Base-by-base conservation (phyloP, 2,797 vertebrate genomes). In the Pterois miles region DNA sequence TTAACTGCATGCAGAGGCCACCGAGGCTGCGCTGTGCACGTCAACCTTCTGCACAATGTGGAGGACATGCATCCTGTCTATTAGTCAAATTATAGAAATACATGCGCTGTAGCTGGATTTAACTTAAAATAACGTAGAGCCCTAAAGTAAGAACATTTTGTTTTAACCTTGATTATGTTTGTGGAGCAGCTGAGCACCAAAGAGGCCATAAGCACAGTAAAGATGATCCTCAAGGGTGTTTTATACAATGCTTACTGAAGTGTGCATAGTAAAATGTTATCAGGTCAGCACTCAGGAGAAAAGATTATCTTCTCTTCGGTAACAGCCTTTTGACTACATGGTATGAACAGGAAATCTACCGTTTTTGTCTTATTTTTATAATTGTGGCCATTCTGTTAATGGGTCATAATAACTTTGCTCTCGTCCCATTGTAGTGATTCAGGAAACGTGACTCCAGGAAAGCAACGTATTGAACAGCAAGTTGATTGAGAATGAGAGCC, bases 1-100 rank as follows among this genome's bases (percentile, higher is more conserved):
- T 89, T 78, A 81, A 82, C 85, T 81, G 87, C 83, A 27, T 13
- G 57, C 83, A 12, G 75, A 57, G 64, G 71, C 80, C 74, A 71
- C 78, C 34, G 4, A 65, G 72, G 31, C 73, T 23, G 34, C 7
- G 7, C 65, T 11, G 66, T 23, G 65, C 74, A 20, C 11, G 38
- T 43, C 77, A 66, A 54, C 64, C 81, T 27, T 36, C 70, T 4
- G 40, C 33, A 84, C 82, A 76, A 75, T 58, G 59, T 56, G 62
- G 31, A 70, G 66, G 69, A 63, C 78, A 20, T 16, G 29, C 64
- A 13, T n/a, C n/a, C 50, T 6, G 53, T 50, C 53, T 57, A n/a
- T 22, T 14, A 43, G 11, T 38, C 20, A 54, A 50, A 62, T 70
- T 58, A 56, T 33, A n/a, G 33, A 78, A 58, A 74, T 58, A 14